phyloP scores from a whole-genome alignment of 2,797 vertebrate genomes.

The Rhynchotus rufescens region DNA sequence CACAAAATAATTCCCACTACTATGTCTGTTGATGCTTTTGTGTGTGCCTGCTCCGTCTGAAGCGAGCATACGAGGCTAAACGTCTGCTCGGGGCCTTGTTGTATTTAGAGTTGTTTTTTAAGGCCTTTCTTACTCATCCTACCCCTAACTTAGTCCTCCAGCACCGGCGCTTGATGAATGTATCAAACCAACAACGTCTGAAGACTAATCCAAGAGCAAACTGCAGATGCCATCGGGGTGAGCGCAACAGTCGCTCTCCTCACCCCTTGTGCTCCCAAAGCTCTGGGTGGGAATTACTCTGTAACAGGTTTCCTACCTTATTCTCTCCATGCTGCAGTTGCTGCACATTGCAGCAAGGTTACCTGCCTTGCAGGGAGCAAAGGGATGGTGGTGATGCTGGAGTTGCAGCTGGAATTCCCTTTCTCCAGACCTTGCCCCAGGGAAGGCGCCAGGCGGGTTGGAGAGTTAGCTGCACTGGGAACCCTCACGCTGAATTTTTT shows the following conservation, averaged over 20 bases:
- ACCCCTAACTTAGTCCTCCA: slow-evolving; percentile 20
- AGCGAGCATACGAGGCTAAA: slow-evolving; percentile 1
- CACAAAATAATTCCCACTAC: slow-evolving; percentile 59
- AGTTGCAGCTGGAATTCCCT: slow-evolving; percentile 53
- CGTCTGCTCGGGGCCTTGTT: neutral
- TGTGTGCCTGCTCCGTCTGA: slow-evolving; percentile 11
- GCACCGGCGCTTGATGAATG: slow-evolving; percentile 1
- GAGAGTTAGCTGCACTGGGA: slow-evolving; percentile 34
- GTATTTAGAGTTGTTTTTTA: neutral
- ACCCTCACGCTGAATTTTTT: neutral
- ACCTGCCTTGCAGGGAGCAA: neutral
- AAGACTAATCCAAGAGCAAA: slow-evolving; percentile 20
- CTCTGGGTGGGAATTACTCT: slow-evolving; percentile 20
- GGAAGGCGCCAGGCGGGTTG: neutral
- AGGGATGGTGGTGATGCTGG: neutral
- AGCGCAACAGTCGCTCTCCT: neutral
- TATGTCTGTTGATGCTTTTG: slow-evolving; percentile 32
- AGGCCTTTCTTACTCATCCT: slow-evolving; percentile 22
- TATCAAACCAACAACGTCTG: slow-evolving; percentile 34
- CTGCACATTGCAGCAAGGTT: neutral
- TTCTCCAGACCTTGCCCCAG: slow-evolving; percentile 40
- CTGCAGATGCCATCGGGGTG: neutral
- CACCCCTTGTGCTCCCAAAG: slow-evolving; percentile 3
- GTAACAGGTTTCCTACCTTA: neutral
- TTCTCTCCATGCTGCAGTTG: neutral